Evolutionary conservation across 2,797 vertebrate species (phyloP).

Genomic region (Cossypha niveicapilla): DNA sequence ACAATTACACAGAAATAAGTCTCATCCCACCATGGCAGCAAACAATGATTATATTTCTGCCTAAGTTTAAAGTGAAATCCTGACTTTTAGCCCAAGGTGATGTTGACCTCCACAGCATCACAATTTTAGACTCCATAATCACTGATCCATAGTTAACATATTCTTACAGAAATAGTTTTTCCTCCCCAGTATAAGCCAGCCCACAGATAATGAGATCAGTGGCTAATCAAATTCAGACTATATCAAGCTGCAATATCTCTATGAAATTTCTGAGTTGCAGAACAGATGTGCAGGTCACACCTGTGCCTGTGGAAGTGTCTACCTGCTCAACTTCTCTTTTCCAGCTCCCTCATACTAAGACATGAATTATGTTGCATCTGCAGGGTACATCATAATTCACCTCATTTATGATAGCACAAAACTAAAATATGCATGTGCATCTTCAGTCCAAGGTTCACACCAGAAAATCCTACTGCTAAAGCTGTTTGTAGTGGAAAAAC

Average conservation of each 20-base stretch:
- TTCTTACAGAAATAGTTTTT: not conserved
- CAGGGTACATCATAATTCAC: not conserved
- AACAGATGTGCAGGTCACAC: not conserved
- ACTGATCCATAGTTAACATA: not conserved
- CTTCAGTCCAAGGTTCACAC: not conserved
- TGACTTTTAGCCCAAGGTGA: not conserved
- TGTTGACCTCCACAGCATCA: accelerated
- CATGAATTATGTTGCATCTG: not conserved
- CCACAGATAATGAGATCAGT: not conserved
- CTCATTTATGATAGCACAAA: not conserved
- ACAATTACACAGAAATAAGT: not conserved
- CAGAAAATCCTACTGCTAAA: not conserved
- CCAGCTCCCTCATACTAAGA: not conserved
- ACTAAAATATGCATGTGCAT: not conserved
- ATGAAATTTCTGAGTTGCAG: not conserved
- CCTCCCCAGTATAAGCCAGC: not conserved
- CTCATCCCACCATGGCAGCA: not conserved
- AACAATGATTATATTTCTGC: not conserved
- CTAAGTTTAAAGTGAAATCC: not conserved
- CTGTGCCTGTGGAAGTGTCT: no score
- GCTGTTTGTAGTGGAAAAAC: not conserved
- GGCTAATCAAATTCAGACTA: not conserved
- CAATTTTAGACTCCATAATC: not conserved
- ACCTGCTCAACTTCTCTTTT: not conserved
- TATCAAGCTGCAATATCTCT: not conserved